These are phyloP conservation scores for Lanius collurio DNA, from an alignment of 2,113 vertebrate genomes.

Conservation along the genomic window DNA sequence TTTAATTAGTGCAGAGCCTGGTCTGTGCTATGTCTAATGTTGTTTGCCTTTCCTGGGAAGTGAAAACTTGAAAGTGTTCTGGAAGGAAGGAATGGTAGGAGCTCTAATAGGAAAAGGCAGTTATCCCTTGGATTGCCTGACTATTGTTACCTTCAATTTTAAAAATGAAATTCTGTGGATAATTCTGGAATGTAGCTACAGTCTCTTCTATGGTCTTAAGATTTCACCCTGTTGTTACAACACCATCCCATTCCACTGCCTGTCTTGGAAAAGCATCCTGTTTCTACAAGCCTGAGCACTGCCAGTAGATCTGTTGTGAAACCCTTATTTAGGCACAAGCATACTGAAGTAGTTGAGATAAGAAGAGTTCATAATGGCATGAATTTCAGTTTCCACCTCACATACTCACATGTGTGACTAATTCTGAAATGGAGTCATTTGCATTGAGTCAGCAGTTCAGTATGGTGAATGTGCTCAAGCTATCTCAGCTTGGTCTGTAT, in stretches of 20 bases:
- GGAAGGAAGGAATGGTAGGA: neutral
- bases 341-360: neutral
- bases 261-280: neutral
- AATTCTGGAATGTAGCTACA: neutral
- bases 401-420: neutral
- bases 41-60: neutral
- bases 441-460: slow-evolving; percentile 6
- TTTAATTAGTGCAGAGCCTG: slow-evolving; percentile 8
- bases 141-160: neutral
- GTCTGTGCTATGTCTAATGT: neutral
- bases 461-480: neutral
- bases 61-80: neutral
- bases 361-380: neutral
- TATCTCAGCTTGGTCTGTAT: neutral
- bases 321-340: neutral
- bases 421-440: neutral
- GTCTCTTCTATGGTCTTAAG: neutral
- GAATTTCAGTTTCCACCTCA: neutral
- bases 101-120: neutral
- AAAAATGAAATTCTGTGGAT: neutral
- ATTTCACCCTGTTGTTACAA: accelerated
- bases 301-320: neutral
- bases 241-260: neutral
- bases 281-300: neutral
- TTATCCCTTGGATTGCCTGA: neutral